These are phyloP conservation scores for Trichogramma dendrolimi DNA, from an alignment of 2,888 invertebrate species.

Conservation along the genomic window DNA sequence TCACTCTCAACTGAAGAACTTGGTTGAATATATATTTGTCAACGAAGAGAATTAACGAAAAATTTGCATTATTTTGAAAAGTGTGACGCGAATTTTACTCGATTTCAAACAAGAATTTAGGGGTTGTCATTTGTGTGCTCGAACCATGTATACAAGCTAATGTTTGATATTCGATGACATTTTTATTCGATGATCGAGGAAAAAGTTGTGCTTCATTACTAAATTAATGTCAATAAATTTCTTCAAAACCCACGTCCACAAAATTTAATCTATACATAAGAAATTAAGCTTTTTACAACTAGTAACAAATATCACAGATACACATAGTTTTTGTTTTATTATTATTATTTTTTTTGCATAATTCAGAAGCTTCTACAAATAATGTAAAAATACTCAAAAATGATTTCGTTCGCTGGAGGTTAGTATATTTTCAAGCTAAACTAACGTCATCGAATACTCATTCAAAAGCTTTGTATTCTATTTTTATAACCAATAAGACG, in stretches of 20 bases:
- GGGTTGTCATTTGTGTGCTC: conserved; percentile 18
- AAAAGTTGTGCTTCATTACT: conserved; percentile 2
- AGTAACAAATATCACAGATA: conserved; percentile 27
- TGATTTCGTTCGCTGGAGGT: too few relatives aligned
- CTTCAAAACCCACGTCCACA: conserved; percentile 3
- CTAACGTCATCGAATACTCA: conserved; percentile 20
- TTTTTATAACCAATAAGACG: conserved; percentile 33
- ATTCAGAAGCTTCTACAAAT: too few relatives aligned
- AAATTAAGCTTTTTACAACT: neutral
- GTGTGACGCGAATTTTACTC: conserved; percentile 6
- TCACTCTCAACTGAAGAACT: neutral
- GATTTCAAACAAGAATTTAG: conserved; percentile 20
- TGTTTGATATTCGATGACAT: conserved; percentile 20
- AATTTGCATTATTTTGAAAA: conserved; percentile 1
- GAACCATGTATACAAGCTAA: conserved; percentile 13
- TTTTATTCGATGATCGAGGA: neutral
- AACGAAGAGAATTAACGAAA: neutral
- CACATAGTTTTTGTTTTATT: conserved; percentile 21
- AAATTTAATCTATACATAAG: too few relatives aligned
- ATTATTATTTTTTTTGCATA: too few relatives aligned
- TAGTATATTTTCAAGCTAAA: too few relatives aligned
- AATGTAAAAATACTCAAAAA: too few relatives aligned
- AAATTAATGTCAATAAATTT: conserved; percentile 8
- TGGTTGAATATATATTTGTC: neutral
- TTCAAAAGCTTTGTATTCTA: conserved; percentile 22